Conservation (phyloP, 2,888 invertebrate genomes). For the Timema podura region DNA sequence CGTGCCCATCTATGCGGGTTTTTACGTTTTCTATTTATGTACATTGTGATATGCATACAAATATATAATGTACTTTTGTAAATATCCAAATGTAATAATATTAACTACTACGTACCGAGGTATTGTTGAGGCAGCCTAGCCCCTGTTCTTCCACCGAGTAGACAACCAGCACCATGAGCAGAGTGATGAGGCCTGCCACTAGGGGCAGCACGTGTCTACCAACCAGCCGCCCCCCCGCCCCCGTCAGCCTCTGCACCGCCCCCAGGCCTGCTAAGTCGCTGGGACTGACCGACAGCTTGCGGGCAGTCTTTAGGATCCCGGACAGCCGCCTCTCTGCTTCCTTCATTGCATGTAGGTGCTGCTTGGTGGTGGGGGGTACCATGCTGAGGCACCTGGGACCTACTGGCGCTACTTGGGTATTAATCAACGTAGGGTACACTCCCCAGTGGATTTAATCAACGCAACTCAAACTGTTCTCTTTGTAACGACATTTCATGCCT, state of each 20-base stretch:
- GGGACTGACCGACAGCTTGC: constrained; percentile 17
- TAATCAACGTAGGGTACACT: too few relatives aligned
- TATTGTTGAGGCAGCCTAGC: constrained; percentile 18
- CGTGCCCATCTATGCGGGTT: too few relatives aligned
- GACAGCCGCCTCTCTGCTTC: constrained; percentile 13
- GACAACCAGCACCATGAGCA: neutral
- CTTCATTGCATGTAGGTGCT: neutral
- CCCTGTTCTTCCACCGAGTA: constrained; percentile 9
- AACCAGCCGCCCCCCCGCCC: neutral
- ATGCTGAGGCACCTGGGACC: too few relatives aligned
- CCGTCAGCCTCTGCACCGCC: constrained; percentile 3
- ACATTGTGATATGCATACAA: too few relatives aligned
- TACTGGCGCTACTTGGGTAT: too few relatives aligned
- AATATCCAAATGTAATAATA: too few relatives aligned
- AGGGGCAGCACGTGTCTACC: neutral
- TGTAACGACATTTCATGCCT: too few relatives aligned
- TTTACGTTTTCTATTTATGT: too few relatives aligned
- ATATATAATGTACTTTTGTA: too few relatives aligned
- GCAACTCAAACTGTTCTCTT: too few relatives aligned
- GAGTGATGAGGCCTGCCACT: neutral
- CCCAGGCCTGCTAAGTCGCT: constrained; percentile 10
- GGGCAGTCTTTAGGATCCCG: constrained; percentile 17
- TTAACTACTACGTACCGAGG: constrained; percentile 13
- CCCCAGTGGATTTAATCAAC: too few relatives aligned
- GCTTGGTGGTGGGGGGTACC: too few relatives aligned